A percentile compares a stretch with the other conserved stretches of the same genome.
Evolutionary conservation across 2,113 vertebrate species (phyloP).

Genomic region (Nyctereutes procyonoides): DNA sequence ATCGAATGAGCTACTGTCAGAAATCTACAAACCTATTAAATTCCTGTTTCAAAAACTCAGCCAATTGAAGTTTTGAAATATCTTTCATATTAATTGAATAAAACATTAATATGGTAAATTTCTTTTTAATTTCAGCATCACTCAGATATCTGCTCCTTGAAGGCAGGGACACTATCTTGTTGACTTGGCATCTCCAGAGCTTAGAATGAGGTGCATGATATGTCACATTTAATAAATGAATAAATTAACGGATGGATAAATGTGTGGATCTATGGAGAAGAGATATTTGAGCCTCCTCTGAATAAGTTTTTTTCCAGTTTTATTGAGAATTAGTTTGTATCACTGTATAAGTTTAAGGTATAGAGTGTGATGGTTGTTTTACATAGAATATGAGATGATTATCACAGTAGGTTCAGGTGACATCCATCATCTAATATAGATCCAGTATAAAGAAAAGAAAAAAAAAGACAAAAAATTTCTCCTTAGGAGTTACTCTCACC

Average conservation of each 20-base stretch:
- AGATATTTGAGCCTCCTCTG: neutral
- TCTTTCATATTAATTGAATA: neutral
- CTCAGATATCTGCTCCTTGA: neutral
- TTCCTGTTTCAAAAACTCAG: slow-evolving; percentile 13
- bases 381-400: neutral
- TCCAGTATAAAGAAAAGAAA: neutral
- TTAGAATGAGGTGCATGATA: neutral
- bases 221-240: neutral
- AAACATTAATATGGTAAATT: neutral
- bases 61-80: neutral
- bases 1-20: neutral
- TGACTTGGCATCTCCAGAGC: neutral
- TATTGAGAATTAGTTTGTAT: neutral
- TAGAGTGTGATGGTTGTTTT: neutral
- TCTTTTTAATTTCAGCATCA: neutral
- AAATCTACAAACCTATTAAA: neutral
- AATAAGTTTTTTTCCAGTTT: neutral
- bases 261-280: neutral
- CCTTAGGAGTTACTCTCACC: neutral
- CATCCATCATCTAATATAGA: neutral
- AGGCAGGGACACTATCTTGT: neutral
- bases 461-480: neutral
- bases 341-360: neutral
- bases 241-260: neutral
- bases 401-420: neutral